These are phyloP conservation scores for Pelmatolapia mariae DNA, from an alignment of 2,113 vertebrate genomes.

Conservation along the genomic window DNA sequence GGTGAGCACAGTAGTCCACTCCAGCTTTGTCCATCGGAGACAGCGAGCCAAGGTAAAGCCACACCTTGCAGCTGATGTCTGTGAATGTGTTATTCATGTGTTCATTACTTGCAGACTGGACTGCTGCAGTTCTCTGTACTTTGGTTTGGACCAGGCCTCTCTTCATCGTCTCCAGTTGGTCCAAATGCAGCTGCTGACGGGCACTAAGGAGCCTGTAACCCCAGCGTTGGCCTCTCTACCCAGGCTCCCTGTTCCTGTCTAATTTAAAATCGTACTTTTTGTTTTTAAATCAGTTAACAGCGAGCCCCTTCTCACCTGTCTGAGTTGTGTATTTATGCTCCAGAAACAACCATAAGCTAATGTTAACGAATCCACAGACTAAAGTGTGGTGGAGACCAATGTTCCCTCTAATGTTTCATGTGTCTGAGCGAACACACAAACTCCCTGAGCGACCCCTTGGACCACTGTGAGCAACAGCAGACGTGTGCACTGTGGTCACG, in stretches of 20 bases:
- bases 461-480: accelerated
- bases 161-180: neutral
- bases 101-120: neutral
- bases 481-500: neutral
- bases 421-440: neutral
- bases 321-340: neutral
- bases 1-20: neutral
- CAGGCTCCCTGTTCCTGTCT: neutral
- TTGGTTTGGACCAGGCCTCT: neutral
- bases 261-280: neutral
- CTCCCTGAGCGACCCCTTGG: neutral
- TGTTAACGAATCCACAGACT: neutral
- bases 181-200: neutral
- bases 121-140: neutral
- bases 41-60: neutral
- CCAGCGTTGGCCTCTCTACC: neutral
- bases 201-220: neutral
- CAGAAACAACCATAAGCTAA: neutral
- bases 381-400: neutral
- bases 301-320: neutral
- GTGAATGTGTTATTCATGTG: neutral
- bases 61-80: neutral
- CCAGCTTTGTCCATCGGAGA: neutral
- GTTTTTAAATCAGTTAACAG: neutral
- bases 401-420: accelerated